These are phyloP conservation scores for Cataglyphis altisquamis DNA, from an alignment of 2,888 invertebrate species.

Conservation along the genomic window DNA sequence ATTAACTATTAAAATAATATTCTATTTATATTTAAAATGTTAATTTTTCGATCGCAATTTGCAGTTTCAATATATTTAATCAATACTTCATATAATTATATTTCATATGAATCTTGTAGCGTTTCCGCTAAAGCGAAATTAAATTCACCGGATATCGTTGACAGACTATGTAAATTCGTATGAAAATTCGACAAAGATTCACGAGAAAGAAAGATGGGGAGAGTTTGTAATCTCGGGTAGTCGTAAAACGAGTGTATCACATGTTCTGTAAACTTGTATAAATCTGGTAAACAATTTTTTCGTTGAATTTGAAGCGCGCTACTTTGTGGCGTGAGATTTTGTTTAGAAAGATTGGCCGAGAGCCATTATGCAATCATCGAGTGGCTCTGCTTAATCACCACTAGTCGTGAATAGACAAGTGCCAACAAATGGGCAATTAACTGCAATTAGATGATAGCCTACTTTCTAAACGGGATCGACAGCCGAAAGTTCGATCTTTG, in stretches of 20 bases:
- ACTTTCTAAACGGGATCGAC: slow-evolving; percentile 75
- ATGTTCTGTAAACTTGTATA: neutral
- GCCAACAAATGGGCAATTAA: slow-evolving; percentile 83
- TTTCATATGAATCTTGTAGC: neutral
- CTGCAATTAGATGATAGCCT: slow-evolving; percentile 83
- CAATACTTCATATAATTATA: neutral
- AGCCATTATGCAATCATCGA: slow-evolving; percentile 38
- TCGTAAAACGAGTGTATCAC: neutral
- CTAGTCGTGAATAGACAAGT: slow-evolving; percentile 80
- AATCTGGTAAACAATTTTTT: slow-evolving; percentile 6
- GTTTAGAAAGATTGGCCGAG: slow-evolving; percentile 16
- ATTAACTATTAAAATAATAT: neutral
- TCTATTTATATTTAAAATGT: neutral
- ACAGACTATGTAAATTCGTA: slow-evolving; percentile 3
- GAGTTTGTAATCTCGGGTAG: slow-evolving; percentile 21
- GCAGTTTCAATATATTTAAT: slow-evolving; percentile 15
- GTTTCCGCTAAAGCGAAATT: neutral
- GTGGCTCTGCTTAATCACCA: slow-evolving; percentile 66
- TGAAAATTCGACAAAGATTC: slow-evolving; percentile 36
- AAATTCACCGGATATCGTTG: neutral
- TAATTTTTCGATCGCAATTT: neutral
- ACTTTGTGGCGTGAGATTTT: slow-evolving; percentile 21
- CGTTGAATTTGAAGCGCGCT: neutral
- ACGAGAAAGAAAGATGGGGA: slow-evolving; percentile 10
- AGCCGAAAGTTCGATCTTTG: slow-evolving; percentile 19